These are phyloP conservation scores for Remorina albescens DNA, from an alignment of 2,797 vertebrate species.

Conservation along the genomic window DNA sequence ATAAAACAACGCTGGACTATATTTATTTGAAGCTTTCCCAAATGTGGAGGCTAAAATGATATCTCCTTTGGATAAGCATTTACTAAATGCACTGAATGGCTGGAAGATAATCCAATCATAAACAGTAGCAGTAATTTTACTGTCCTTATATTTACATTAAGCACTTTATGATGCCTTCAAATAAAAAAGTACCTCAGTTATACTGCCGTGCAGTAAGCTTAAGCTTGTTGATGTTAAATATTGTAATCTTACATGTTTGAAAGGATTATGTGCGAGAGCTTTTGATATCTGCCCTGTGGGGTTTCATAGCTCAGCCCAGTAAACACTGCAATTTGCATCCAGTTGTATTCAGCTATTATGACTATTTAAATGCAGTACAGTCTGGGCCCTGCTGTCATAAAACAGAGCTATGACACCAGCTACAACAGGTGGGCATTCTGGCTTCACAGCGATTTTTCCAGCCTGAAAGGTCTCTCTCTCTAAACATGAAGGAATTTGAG, in stretches of 20 bases:
- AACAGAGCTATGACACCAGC: constrained; percentile 20
- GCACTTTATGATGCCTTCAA: constrained; percentile 2
- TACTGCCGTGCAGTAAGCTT: constrained; percentile 13
- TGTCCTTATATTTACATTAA: background rate
- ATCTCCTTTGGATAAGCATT: background rate
- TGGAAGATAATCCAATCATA: background rate
- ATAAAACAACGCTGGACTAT: constrained; percentile 2
- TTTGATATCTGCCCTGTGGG: constrained; percentile 36
- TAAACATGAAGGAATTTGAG: constrained; percentile 9
- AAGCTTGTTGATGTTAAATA: constrained; percentile 29
- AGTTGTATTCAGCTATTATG: constrained; percentile 23
- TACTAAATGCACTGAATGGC: background rate
- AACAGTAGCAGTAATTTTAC: background rate
- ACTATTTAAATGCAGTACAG: constrained; percentile 33
- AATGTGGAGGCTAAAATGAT: background rate
- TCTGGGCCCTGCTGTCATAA: constrained; percentile 18
- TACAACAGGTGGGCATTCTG: no score
- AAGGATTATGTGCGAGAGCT: constrained; percentile 39
- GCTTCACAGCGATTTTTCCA: no score
- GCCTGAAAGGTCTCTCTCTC: constrained; percentile 23
- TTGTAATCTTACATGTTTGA: constrained; percentile 36
- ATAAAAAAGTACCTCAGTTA: constrained; percentile 23
- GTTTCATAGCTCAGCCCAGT: constrained; percentile 20
- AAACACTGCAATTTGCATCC: constrained; percentile 43
- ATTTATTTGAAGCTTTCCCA: background rate